These are phyloP conservation scores for Diplodus sargus DNA, from an alignment of 2,797 vertebrate species.

Conservation along the genomic window DNA sequence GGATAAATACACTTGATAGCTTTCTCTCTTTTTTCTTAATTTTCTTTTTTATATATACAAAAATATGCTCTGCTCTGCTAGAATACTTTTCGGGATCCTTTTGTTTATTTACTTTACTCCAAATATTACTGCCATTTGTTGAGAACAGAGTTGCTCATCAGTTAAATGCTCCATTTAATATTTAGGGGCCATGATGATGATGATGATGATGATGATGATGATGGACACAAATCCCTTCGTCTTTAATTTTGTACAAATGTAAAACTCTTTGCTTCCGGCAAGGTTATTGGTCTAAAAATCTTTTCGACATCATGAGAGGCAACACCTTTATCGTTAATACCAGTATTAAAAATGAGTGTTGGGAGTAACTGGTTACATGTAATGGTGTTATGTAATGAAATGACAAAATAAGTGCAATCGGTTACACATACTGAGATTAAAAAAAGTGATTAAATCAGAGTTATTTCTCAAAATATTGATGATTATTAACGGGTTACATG, in stretches of 20 bases:
- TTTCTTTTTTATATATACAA: slow-evolving; percentile 31
- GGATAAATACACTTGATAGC: slow-evolving; percentile 65
- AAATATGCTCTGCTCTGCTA: not conserved
- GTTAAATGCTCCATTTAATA: slow-evolving; percentile 52
- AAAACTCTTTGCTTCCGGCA: not conserved
- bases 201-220: slow-evolving; percentile 10
- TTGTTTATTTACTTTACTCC: slow-evolving; percentile 53
- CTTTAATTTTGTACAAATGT: slow-evolving; percentile 12
- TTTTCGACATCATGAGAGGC: slow-evolving; percentile 16
- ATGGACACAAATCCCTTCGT: slow-evolving; percentile 31
- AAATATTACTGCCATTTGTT: slow-evolving; percentile 44
- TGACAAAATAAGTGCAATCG: no score
- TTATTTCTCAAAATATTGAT: no score
- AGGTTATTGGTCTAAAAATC: slow-evolving; percentile 17
- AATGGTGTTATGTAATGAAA: no score
- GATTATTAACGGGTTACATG: no score
- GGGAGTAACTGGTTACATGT: no score
- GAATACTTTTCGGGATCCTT: slow-evolving; percentile 31
- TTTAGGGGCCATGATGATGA: slow-evolving; percentile 25
- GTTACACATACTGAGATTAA: no score
- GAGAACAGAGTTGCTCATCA: slow-evolving; percentile 25
- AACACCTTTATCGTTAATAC: slow-evolving; percentile 39
- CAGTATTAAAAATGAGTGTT: no score
- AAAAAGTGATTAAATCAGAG: no score
- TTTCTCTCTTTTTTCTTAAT: slow-evolving; percentile 30